Base-by-base conservation (phyloP, 2,888 invertebrate species). In the Therioaphis trifolii region DNA sequence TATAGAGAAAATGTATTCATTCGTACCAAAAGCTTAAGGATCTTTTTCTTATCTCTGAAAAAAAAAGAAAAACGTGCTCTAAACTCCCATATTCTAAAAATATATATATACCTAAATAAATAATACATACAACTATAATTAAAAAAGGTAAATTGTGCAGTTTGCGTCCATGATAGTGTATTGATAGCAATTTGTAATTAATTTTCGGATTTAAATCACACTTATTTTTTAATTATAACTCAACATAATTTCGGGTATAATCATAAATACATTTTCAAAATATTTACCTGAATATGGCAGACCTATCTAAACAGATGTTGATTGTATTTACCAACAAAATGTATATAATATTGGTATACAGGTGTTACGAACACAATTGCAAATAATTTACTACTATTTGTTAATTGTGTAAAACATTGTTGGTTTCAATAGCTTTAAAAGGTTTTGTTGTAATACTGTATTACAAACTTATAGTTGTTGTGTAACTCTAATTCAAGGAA, bases 1-100 rank as follows among this genome's bases (percentile, higher is more conserved):
- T 24, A 43, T 24, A 15, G 24, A 24, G 15, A 68, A 69, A 43
- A 43, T 69, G 24, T 69, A 69, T 69, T 69, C 9, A 24, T 69
- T 24, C 15, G 43, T 21, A 14, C 15, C 24, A 5, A 24, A 24
- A 24, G 43, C 43, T 69, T 24, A 46, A 46, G 43, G 24, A 46
- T 43, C 21, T 68, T 43, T 40, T 21, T 7, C 43, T 43, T 43
- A n/a, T 55, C n/a, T 55, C 4, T 5, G 5, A n/a, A 55, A 18
- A 55, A 55, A 55, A 55, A 55, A 21, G 18, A 0, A 55, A 55
- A 21, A 5, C n/a, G n/a, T 55, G 7, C 4, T 12, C 2, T 12
- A 46, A 7, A 12, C 15, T 14, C 15, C 2, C 15, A 46, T 46
- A 46, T 46, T 46, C 2, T 46, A 43, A 9, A 43, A 43, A 11